Evolutionary conservation across 2,797 vertebrate species (phyloP).

Genomic region (Heterohyrax brucei): DNA sequence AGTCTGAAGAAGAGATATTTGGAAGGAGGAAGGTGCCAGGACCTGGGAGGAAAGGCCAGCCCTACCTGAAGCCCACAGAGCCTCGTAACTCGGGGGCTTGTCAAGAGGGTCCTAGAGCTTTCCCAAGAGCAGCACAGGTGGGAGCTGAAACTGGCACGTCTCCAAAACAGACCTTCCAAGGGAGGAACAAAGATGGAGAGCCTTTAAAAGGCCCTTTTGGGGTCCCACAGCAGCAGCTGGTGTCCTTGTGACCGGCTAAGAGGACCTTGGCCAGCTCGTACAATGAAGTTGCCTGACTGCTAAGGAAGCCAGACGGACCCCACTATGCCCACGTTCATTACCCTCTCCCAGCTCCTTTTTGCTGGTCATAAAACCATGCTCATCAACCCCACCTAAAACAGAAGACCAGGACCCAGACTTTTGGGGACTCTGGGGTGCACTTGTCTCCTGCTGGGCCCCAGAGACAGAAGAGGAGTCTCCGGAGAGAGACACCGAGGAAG

Average conservation of each 20-base stretch:
- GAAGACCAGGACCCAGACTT: slow-evolving; percentile 64
- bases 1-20: slow-evolving; percentile 77
- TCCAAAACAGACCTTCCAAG: slow-evolving; percentile 45
- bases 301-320: slow-evolving; percentile 67
- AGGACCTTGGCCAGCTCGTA: slow-evolving; percentile 2
- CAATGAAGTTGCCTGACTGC: slow-evolving; percentile 65
- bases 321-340: slow-evolving; percentile 77
- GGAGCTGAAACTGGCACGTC: background rate
- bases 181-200: slow-evolving; percentile 47
- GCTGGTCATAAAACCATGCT: slow-evolving; percentile 78
- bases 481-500: slow-evolving; percentile 63
- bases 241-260: slow-evolving; percentile 48
- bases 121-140: slow-evolving; percentile 47
- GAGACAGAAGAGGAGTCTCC: slow-evolving; percentile 64
- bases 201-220: slow-evolving; percentile 54
- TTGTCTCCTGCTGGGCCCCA: slow-evolving; percentile 54
- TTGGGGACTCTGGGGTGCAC: background rate
- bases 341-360: slow-evolving; percentile 61
- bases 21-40: slow-evolving; percentile 58
- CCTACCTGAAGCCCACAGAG: slow-evolving; percentile 14
- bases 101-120: slow-evolving; percentile 8
- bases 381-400: slow-evolving; percentile 86
- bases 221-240: background rate
- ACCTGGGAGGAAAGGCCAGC: slow-evolving; percentile 25
- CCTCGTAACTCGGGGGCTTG: background rate